A percentile compares a stretch with the other conserved stretches of the same genome.
These are phyloP conservation scores for Rhincodon typus DNA, from an alignment of 2,797 vertebrate species.

Conservation along the genomic window DNA sequence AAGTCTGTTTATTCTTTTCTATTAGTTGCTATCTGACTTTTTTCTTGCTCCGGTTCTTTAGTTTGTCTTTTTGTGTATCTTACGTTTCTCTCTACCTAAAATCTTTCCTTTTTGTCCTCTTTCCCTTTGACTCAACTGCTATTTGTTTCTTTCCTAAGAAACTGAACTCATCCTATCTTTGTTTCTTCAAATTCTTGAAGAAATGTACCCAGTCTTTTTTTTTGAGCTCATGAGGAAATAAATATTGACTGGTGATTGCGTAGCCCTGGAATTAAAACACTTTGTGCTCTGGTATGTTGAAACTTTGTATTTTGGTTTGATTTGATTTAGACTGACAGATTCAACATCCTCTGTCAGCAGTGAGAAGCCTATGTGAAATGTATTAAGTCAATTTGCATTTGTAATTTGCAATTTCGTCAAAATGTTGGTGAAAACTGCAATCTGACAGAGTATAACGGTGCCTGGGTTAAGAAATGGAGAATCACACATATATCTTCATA, in stretches of 20 bases:
- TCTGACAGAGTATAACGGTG: neutral
- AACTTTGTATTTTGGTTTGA: neutral
- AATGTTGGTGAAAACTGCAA: neutral
- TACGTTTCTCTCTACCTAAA: neutral
- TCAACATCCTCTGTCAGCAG: neutral
- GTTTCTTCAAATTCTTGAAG: neutral
- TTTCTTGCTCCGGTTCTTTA: neutral
- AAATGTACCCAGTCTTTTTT: neutral
- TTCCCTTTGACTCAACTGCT: neutral
- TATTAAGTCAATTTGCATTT: neutral
- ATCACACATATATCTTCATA: neutral
- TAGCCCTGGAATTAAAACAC: neutral
- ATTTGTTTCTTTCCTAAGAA: neutral
- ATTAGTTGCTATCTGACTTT: neutral
- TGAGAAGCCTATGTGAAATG: neutral
- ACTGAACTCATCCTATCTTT: neutral
- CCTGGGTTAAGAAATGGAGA: neutral
- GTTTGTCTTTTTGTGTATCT: neutral
- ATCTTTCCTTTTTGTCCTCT: neutral
- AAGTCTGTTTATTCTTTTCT: neutral
- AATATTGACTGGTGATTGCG: neutral
- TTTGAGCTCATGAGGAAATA: neutral
- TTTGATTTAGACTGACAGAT: neutral
- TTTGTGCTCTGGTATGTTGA: too few species aligned
- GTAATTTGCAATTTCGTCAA: too few species aligned